These are phyloP conservation scores for Dendrophyllia cribrosa DNA, from an alignment of 64 coral and sea anemone species.

Conservation along the genomic window DNA sequence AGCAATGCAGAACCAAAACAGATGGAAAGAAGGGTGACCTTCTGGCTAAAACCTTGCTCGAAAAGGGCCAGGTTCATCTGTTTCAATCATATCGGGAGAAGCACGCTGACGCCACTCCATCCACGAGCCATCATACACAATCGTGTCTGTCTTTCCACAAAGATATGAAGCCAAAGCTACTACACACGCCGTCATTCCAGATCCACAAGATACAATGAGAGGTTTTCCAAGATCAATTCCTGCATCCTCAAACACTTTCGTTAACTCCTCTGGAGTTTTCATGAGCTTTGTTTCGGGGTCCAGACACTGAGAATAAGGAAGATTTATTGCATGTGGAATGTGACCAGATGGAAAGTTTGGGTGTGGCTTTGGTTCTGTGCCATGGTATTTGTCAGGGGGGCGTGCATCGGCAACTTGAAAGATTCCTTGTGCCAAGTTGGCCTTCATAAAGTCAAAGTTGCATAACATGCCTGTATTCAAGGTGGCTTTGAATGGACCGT, in stretches of 20 bases:
- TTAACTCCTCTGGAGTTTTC: constrained; percentile 75
- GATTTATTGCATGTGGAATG: constrained; percentile 65
- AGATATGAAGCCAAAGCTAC: constrained; percentile 70
- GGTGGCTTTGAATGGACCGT: constrained; percentile 64
- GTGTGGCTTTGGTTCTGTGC: constrained; percentile 79
- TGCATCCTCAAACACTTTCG: constrained; percentile 74
- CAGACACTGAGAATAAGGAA: constrained; percentile 71
- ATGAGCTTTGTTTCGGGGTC: constrained; percentile 66
- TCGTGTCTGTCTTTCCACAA: constrained; percentile 81
- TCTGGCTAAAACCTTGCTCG: too few relatives aligned
- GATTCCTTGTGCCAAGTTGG: constrained; percentile 54
- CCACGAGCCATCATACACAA: constrained; percentile 91
- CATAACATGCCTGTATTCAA: constrained; percentile 60
- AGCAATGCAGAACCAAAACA: too few relatives aligned
- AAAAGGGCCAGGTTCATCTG: neutral
- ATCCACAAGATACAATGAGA: constrained; percentile 83
- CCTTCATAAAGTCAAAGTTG: constrained; percentile 85
- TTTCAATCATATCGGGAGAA: constrained; percentile 76
- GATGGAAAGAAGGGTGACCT: too few relatives aligned
- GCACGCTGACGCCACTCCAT: constrained; percentile 82
- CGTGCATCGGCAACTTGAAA: constrained; percentile 78
- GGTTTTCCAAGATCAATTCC: constrained; percentile 71
- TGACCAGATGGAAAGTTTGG: constrained; percentile 81
- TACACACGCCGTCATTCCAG: constrained; percentile 68
- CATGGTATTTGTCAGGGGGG: constrained; percentile 69